phyloP scores from a whole-genome alignment of 1,140 invertebrate species.

The Acarapis woodi region DNA sequence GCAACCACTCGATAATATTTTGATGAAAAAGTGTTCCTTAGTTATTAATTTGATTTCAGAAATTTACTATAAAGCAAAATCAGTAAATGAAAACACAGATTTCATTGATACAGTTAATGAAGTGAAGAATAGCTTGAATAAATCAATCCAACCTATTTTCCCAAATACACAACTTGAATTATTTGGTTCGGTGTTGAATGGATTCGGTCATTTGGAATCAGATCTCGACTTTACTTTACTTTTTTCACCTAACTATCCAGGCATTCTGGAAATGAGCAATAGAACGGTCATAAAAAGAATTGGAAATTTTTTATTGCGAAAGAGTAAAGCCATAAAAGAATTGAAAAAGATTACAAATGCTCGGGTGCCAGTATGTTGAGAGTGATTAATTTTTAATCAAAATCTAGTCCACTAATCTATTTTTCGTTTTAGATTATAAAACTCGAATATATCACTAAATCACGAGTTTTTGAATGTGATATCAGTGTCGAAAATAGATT shows the following conservation, averaged over 20 bases:
- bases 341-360: conserved; percentile 26
- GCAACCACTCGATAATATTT: background rate
- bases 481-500: conserved; percentile 30
- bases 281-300: conserved; percentile 20
- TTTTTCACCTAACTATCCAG: conserved; percentile 18
- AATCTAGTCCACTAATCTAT: too few relatives aligned
- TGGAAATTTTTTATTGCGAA: conserved; percentile 18
- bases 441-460: background rate
- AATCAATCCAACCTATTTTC: background rate
- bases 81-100: background rate
- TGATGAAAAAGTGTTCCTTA: background rate
- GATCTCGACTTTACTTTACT: conserved; percentile 31
- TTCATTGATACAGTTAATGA: too few relatives aligned
- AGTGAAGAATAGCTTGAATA: background rate
- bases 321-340: conserved; percentile 18
- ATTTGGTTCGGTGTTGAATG: conserved; percentile 32
- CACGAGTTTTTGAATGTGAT: conserved; percentile 23
- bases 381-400: conserved; percentile 19
- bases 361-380: conserved; percentile 34
- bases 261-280: conserved; percentile 18
- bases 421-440: too few relatives aligned
- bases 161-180: conserved; percentile 18
- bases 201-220: conserved; percentile 27
- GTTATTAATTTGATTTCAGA: background rate
- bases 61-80: background rate